These are phyloP conservation scores for Nomada ferruginata DNA, from an alignment of 2,888 invertebrate species.

Conservation along the genomic window DNA sequence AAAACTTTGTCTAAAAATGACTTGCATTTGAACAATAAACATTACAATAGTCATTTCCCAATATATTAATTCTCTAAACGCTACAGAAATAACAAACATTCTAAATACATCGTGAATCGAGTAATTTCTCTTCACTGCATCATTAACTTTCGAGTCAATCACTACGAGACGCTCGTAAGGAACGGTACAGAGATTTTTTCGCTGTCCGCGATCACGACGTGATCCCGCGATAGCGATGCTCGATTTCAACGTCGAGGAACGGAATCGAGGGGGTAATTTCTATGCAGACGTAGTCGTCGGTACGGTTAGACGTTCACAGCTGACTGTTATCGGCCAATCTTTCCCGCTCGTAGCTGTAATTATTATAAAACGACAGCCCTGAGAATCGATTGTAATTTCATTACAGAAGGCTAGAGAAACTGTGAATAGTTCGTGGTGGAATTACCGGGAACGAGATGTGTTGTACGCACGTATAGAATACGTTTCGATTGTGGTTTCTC, in stretches of 20 bases:
- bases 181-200: conserved; percentile 59
- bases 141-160: conserved; percentile 14
- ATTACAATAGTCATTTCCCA: no score
- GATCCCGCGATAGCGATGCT: conserved; percentile 33
- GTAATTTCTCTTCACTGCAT: background rate
- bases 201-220: conserved; percentile 12
- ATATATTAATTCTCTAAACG: no score
- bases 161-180: background rate
- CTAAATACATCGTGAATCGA: background rate
- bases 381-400: conserved; percentile 11
- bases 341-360: conserved; percentile 6
- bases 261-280: conserved; percentile 3
- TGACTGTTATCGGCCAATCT: conserved; percentile 24
- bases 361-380: background rate
- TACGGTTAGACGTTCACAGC: background rate
- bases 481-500: background rate
- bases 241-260: conserved; percentile 28
- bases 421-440: background rate
- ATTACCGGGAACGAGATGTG: background rate
- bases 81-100: background rate
- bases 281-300: background rate
- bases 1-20: no score
- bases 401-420: background rate
- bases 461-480: background rate
- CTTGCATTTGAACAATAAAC: no score